These are phyloP conservation scores for Ephestia elutella DNA, from an alignment of 1,140 invertebrate genomes.

Conservation along the genomic window DNA sequence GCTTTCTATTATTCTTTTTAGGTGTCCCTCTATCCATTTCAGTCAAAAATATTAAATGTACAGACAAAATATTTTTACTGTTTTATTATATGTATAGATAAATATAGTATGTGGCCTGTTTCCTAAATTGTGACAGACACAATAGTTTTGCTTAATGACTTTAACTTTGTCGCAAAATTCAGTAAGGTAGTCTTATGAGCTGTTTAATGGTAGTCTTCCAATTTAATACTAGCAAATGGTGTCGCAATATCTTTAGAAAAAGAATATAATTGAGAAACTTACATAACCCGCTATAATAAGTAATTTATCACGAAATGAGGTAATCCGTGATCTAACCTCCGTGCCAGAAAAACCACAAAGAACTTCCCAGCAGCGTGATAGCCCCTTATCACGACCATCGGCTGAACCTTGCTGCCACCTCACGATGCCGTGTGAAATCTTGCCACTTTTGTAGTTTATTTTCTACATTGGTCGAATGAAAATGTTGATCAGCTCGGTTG, in stretches of 20 bases:
- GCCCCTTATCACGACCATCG: background rate
- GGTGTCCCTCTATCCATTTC: too few species aligned
- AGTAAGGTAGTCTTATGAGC: too few species aligned
- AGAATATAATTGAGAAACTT: background rate
- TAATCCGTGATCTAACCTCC: constrained; percentile 7
- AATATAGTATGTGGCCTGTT: too few species aligned
- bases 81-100: too few species aligned
- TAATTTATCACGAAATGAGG: constrained; percentile 9
- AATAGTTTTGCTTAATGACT: too few species aligned
- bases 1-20: too few species aligned
- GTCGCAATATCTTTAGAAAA: background rate
- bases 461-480: background rate
- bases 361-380: background rate
- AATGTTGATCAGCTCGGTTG: background rate
- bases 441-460: background rate
- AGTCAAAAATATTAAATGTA: too few species aligned
- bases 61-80: too few species aligned
- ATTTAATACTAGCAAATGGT: too few species aligned
- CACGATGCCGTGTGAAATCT: background rate
- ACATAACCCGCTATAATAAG: background rate
- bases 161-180: too few species aligned
- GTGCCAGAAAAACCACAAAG: background rate
- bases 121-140: too few species aligned
- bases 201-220: too few species aligned
- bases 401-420: background rate